These are phyloP conservation scores for Eustalomyia histrio DNA, from an alignment of 2,888 invertebrate species.

Conservation along the genomic window DNA sequence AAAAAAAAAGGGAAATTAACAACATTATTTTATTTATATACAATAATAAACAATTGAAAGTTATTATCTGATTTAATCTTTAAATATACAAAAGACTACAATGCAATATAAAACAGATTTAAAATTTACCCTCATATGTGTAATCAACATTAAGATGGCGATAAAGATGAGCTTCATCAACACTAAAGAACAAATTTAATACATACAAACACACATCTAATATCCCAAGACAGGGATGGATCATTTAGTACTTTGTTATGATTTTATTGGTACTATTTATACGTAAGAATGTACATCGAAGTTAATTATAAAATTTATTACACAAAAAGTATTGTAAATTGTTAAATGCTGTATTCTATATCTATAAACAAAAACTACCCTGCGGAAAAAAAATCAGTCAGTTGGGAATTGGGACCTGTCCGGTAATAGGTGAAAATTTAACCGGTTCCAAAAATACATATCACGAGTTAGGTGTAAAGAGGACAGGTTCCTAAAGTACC, in stretches of 20 bases:
- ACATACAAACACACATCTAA: neutral
- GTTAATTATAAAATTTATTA: too few species aligned
- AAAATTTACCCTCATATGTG: conserved; percentile 19
- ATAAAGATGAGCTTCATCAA: conserved; percentile 21
- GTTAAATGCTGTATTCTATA: too few species aligned
- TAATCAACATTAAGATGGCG: neutral
- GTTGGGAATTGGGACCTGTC: too few species aligned
- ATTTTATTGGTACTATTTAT: neutral
- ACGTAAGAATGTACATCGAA: neutral
- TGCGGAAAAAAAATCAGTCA: too few species aligned
- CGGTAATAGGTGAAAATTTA: too few species aligned
- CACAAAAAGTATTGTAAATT: too few species aligned
- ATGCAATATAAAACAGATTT: neutral
- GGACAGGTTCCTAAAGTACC: too few species aligned
- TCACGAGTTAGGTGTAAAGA: too few species aligned
- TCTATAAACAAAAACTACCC: too few species aligned
- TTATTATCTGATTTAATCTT: conserved; percentile 31
- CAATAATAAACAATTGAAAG: conserved; percentile 31
- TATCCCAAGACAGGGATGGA: neutral
- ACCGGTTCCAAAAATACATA: too few species aligned
- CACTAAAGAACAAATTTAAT: conserved; percentile 4
- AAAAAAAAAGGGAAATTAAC: neutral
- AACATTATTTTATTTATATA: conserved; percentile 8
- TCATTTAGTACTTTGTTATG: too few species aligned
- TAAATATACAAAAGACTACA: neutral